A percentile compares a stretch with the other conserved stretches of the same genome.
Conservation (phyloP, 2,113 vertebrate genomes). For the Python bivittatus region DNA sequence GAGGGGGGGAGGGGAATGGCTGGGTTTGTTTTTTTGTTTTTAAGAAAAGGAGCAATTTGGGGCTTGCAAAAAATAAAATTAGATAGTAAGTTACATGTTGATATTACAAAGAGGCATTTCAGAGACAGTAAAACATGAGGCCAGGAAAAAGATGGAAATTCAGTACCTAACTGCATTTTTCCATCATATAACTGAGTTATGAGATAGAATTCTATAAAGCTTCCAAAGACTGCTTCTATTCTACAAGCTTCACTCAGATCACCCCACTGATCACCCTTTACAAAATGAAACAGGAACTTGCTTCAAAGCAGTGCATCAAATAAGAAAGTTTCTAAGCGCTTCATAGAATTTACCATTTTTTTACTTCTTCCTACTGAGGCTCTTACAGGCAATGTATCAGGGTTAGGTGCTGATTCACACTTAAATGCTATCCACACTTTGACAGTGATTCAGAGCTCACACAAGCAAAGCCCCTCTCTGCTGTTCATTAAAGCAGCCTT, state of each 20-base stretch:
- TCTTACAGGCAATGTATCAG: not conserved
- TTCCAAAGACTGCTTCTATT: not conserved
- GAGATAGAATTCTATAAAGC: not conserved
- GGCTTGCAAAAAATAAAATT: constrained; percentile 4
- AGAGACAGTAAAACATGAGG: not conserved
- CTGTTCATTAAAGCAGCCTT: not conserved
- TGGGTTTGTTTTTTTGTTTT: not conserved
- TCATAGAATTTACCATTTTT: not conserved
- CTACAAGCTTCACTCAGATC: not conserved
- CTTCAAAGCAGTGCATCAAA: too few species aligned
- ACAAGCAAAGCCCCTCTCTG: too few species aligned
- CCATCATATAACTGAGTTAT: not conserved
- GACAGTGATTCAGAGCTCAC: not conserved
- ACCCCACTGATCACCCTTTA: not conserved
- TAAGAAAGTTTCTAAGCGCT: not conserved
- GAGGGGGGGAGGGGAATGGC: not conserved
- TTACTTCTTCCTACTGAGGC: too few species aligned
- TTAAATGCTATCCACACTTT: not conserved
- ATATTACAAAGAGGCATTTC: not conserved
- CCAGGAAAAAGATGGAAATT: not conserved
- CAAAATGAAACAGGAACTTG: too few species aligned
- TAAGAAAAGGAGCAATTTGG: not conserved
- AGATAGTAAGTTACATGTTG: not conserved
- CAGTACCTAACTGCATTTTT: not conserved
- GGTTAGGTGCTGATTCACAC: not conserved